phyloP scores from a whole-genome alignment of 1,140 invertebrate species.

The Teleogryllus occipitalis region DNA sequence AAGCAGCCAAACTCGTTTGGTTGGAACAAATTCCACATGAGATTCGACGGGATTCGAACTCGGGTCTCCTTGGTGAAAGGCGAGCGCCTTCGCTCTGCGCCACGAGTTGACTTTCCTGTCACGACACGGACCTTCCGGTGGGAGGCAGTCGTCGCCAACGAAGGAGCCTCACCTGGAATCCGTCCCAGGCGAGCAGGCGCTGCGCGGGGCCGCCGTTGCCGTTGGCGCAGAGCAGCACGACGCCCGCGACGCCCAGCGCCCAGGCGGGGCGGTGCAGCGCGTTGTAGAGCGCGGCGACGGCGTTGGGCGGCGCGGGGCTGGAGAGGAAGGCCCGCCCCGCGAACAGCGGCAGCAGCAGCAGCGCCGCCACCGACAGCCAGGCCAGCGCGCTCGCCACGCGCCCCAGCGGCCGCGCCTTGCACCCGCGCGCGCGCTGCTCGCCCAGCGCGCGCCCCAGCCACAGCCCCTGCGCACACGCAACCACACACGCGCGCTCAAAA shows the following conservation, averaged over 20 bases:
- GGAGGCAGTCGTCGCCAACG: no score
- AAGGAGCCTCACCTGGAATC: constrained; percentile 36
- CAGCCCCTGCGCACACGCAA: neutral
- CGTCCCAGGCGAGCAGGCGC: constrained; percentile 43
- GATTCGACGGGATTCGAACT: no score
- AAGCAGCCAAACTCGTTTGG: no score
- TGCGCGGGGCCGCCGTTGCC: constrained; percentile 40
- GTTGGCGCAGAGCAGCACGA: neutral
- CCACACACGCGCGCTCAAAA: no score
- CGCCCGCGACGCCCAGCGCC: neutral
- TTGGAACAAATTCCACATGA: no score
- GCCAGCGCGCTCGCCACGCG: neutral
- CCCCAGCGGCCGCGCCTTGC: neutral
- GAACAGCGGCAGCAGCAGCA: neutral
- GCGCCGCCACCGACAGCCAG: neutral
- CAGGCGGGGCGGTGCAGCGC: neutral
- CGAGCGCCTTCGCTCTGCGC: no score
- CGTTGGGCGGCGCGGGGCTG: neutral
- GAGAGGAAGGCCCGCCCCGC: neutral
- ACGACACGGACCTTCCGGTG: no score
- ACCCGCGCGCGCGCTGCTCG: neutral
- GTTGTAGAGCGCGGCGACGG: neutral
- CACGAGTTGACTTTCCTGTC: no score
- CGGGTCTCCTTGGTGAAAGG: no score
- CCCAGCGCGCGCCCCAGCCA: neutral